Base-by-base conservation (phyloP, 1,140 invertebrate genomes). In the Metopolophium dirhodum region DNA sequence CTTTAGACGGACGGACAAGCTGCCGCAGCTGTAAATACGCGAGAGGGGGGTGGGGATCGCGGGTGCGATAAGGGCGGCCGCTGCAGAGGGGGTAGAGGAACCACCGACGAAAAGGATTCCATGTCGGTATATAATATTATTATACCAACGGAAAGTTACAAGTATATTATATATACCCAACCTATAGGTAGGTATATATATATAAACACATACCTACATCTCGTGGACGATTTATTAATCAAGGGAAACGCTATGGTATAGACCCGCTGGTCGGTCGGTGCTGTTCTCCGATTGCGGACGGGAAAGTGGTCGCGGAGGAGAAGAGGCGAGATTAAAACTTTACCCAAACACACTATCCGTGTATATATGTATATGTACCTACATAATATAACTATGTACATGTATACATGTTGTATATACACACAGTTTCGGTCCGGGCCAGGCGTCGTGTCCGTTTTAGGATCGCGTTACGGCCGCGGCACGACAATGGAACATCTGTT, bases 401-500 rank as follows among this genome's bases (percentile, higher is more conserved):
- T 61, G 26, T 4, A 45, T 41, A 41, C 41, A 3, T 41, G 41
- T 41, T 41, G 41, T 41, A 41, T 18, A 68, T 68, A 30, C 9
- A 30, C 11, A 68, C n/a, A 22, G 82, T 92, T 54, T 20, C 4
- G 49, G 49, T 7, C n/a, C n/a, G 30, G 22, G 41, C 14, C 2
- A 11, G 45, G 41, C 20, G 11, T 26, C 68, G 68, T 68, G 90
- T 91, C 41, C 90, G 45, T 91, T 91, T 54, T 77, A 20, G 57
- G 90, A 91, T 45, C 41, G 30, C 14, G 54, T 45, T 61, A 57
- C 88, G 54, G 30, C 11, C n/a, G 1, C n/a, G 61, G 30, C n/a
- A 77, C 61, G 41, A 92, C 77, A 83, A 83, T 54, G 9, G 91
- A 92, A 92, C 91, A 92, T 92, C 91, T 92, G 91, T 83, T 85